Conservation (phyloP, 2,113 vertebrate genomes). For the Varanus salvator region DNA sequence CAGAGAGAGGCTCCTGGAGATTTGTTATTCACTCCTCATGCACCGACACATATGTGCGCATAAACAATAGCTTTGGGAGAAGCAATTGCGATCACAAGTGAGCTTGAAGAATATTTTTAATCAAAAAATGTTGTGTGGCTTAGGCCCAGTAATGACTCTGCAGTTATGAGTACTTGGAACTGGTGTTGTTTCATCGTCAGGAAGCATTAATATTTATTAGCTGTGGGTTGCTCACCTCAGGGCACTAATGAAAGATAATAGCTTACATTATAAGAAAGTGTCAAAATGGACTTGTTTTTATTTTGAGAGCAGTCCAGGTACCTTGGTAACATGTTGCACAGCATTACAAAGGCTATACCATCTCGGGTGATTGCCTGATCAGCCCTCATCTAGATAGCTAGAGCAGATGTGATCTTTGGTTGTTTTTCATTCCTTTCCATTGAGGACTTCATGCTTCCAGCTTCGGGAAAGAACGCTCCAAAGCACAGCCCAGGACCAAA, state of each 20-base stretch:
- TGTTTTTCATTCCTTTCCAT: neutral
- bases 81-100: conserved; percentile 55
- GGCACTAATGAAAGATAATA: conserved; percentile 65
- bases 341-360: conserved; percentile 46
- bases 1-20: conserved; percentile 42
- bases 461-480: neutral
- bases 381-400: conserved; percentile 15
- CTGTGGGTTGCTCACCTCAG: conserved; percentile 45
- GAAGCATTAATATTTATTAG: conserved; percentile 63
- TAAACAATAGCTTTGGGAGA: conserved; percentile 35
- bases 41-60: neutral
- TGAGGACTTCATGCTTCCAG: neutral
- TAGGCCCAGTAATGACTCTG: conserved; percentile 23
- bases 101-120: conserved; percentile 41
- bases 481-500: neutral
- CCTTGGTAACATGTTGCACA: conserved; percentile 13
- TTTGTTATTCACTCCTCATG: conserved; percentile 52
- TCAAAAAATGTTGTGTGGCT: conserved; percentile 37
- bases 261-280: conserved; percentile 54
- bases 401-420: conserved; percentile 3
- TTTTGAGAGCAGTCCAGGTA: conserved; percentile 40
- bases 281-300: conserved; percentile 48
- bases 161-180: conserved; percentile 44
- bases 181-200: conserved; percentile 51
- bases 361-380: conserved; percentile 40